Conservation (phyloP, 2,888 invertebrate species). For the Patella caerulea region DNA sequence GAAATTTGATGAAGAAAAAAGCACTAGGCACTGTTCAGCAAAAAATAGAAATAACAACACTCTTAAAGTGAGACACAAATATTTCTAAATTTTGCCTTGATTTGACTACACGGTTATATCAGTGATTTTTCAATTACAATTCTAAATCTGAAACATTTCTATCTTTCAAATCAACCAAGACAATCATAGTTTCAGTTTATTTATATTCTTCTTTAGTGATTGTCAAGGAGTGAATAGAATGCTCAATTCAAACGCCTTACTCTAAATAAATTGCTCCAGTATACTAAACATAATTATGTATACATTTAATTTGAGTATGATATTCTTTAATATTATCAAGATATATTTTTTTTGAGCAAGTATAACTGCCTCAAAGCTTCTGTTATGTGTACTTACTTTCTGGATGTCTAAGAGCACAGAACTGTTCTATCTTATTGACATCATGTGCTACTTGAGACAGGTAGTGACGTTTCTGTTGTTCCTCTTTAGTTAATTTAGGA, state of each 20-base stretch:
- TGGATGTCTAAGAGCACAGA: conserved; percentile 64
- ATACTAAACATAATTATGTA: background rate
- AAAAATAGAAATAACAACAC: background rate
- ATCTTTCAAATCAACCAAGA: too few relatives aligned
- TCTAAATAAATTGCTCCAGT: background rate
- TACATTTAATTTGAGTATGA: background rate
- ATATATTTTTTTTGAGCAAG: too few relatives aligned
- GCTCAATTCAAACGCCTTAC: background rate
- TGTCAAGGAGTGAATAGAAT: background rate
- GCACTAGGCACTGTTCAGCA: background rate
- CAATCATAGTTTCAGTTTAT: too few relatives aligned
- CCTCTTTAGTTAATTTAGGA: conserved; percentile 65
- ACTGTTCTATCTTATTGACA: conserved; percentile 67
- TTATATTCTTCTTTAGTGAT: too few relatives aligned
- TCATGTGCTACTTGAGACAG: conserved; percentile 68
- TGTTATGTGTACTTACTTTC: conserved; percentile 52
- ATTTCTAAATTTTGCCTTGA: too few relatives aligned
- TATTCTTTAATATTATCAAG: too few relatives aligned
- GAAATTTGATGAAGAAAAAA: background rate
- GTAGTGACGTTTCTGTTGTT: conserved; percentile 67
- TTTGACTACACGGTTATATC: too few relatives aligned
- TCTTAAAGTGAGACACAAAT: too few relatives aligned
- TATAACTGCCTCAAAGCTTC: background rate
- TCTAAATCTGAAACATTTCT: too few relatives aligned
- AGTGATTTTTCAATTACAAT: too few relatives aligned